Conservation (phyloP, 2,797 vertebrate genomes). For the Dermochelys coriacea region DNA sequence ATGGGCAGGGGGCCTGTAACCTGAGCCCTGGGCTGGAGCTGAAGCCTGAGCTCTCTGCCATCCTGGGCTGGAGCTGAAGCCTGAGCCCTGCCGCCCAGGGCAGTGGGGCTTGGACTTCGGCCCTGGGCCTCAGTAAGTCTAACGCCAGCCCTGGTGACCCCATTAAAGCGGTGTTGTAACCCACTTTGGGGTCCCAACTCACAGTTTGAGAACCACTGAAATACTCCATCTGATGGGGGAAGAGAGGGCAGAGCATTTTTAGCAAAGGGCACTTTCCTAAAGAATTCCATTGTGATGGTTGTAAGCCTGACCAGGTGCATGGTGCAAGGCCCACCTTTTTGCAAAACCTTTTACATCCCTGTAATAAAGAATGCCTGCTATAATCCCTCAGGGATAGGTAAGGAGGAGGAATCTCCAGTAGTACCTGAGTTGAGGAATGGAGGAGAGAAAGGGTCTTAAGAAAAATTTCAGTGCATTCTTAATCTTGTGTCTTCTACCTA, state of each 20-base stretch:
- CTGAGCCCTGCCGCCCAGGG: no score
- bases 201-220: not conserved
- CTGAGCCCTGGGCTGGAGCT: no score
- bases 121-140: no score
- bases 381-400: not conserved
- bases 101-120: no score
- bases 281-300: not conserved
- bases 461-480: not conserved
- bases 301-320: not conserved
- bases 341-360: not conserved
- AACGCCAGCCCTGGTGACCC: no score
- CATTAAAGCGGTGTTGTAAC: no score
- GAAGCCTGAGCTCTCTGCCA: no score
- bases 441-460: not conserved
- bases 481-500: not conserved
- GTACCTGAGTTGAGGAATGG: not conserved
- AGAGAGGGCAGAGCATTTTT: not conserved
- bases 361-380: not conserved
- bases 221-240: not conserved
- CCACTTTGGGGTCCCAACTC: no score
- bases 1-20: no score
- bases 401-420: not conserved
- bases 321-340: not conserved
- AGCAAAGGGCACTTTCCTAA: not conserved
- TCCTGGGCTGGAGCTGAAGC: no score